Evolutionary conservation across 1,140 invertebrate genomes (phyloP).

Genomic region (Zaprionus taronus): DNA sequence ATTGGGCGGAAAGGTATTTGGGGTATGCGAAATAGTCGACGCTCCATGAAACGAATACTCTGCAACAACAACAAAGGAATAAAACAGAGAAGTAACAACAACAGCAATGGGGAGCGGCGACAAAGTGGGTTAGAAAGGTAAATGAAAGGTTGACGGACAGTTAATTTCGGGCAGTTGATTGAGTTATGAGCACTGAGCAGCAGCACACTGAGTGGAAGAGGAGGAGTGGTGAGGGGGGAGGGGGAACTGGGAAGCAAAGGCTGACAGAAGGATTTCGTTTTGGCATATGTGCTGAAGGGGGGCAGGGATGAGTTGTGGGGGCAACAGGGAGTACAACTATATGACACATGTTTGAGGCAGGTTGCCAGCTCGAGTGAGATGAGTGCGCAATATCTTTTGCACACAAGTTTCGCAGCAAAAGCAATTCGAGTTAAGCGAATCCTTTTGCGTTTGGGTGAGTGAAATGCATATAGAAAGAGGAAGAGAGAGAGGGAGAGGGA

Average conservation of each 20-base stretch:
- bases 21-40: constrained; percentile 42
- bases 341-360: constrained; percentile 22
- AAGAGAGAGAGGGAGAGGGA: not conserved
- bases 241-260: not conserved
- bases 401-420: not conserved
- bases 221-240: too few relatives aligned
- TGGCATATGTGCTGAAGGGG: constrained; percentile 12
- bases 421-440: not conserved
- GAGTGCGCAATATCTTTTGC: constrained; percentile 3
- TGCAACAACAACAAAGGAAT: constrained; percentile 11
- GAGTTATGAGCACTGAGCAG: constrained; percentile 45
- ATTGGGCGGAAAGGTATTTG: constrained; percentile 70
- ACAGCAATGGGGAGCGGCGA: not conserved
- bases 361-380: constrained; percentile 5
- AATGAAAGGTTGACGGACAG: constrained; percentile 58
- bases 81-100: not conserved
- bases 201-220: not conserved
- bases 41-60: constrained; percentile 39
- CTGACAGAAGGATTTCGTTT: constrained; percentile 23
- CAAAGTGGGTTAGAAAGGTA: constrained; percentile 53
- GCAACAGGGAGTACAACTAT: not conserved
- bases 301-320: not conserved
- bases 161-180: constrained; percentile 58
- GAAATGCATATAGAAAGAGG: not conserved
- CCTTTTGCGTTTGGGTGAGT: not conserved